Base-by-base conservation (phyloP, 2,113 vertebrate species). In the Anhinga rufa region DNA sequence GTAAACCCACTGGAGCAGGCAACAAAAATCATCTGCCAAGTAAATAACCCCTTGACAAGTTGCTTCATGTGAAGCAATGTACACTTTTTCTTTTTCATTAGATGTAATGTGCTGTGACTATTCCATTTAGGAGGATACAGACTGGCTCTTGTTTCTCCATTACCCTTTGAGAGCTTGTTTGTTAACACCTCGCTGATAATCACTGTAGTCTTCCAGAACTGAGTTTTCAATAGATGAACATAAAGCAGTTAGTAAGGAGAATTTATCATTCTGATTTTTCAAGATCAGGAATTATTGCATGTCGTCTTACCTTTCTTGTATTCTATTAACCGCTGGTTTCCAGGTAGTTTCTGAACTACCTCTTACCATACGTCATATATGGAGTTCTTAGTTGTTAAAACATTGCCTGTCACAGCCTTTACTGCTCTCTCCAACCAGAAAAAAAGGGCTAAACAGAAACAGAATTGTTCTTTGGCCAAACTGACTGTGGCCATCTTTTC, bases 241-340 rank as follows among this genome's bases (percentile, higher is more conserved):
- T 40, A 38, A 66, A 66, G 14, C 28, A 86, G 6, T 20, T 25
- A 8, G 22, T 21, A 28, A 44, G 2, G 36, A 74, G 28, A 90
- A 20, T n/a, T n/a, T 29, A 4, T 71, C 2, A 10, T 19, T 48
- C 28, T 88, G 34, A 26, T 62, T 68, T 90, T 81, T 78, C 31
- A 52, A 44, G 29, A 9, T 60, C 5, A 17, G 17, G 3, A 32
- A 6, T 82, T 68, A 17, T 4, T 60, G 1, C 1, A 0, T 9
- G 2, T 71, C 28, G 5, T 52, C 21, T 85, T 40, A 34, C 32
- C 19, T 40, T 60, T 34, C 24, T 66, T 77, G 10, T 61, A 20
- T 49, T 74, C 51, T 85, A 0, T 52, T 68, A 46, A 48, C 17
- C 3, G 1, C 46, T 76, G 49, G 5, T 38, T 83, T 77, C 26